phyloP scores from a whole-genome alignment of 2,888 invertebrate genomes.

The Amphipoea oculea region DNA sequence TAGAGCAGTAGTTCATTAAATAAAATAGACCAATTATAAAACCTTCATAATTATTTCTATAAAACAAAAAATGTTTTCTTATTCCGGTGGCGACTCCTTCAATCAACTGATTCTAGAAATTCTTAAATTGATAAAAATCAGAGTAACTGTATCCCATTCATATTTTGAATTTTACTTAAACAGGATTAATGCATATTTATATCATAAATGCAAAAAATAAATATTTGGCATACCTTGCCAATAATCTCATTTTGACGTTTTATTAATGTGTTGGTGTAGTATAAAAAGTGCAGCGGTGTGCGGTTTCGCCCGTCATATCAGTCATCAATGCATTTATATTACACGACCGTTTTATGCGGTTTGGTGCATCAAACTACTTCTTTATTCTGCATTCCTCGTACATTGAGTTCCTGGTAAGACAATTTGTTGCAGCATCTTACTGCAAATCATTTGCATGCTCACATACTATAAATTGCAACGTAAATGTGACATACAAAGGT shows the following conservation, averaged over 20 bases:
- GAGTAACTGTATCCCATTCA: neutral
- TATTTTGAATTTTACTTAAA: neutral
- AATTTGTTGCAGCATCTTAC: conserved; percentile 63
- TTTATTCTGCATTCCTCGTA: conserved; percentile 85
- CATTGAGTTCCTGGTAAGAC: conserved; percentile 87
- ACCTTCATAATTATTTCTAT: neutral
- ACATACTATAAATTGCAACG: neutral
- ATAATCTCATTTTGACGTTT: conserved; percentile 17
- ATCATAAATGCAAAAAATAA: neutral
- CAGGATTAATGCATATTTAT: neutral
- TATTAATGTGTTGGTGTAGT: conserved; percentile 37
- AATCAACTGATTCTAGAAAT: neutral
- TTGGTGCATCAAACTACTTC: conserved; percentile 78
- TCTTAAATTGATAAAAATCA: neutral
- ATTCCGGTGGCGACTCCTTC: neutral
- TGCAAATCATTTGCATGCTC: conserved; percentile 27
- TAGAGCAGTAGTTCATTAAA: neutral
- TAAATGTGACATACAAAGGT: conserved; percentile 3
- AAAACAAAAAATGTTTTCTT: neutral
- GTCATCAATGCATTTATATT: conserved; percentile 69
- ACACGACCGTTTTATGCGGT: conserved; percentile 66
- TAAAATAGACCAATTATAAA: neutral
- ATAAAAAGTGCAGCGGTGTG: conserved; percentile 52
- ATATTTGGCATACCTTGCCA: neutral
- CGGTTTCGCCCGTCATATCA: conserved; percentile 58